Base-by-base conservation (phyloP, 2,797 vertebrate genomes). In the Sebastes paucispinis region DNA sequence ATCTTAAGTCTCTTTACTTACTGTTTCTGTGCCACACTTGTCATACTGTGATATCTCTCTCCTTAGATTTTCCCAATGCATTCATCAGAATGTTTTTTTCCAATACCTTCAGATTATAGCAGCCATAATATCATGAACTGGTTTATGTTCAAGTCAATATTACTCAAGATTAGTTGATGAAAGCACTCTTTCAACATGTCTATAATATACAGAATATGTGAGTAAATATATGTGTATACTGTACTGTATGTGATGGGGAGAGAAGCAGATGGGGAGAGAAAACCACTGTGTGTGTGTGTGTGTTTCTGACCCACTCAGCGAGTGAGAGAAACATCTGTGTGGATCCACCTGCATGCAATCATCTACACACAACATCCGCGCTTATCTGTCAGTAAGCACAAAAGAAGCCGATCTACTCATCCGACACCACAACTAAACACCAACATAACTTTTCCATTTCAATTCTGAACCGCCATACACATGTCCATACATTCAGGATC, bases 281-380 rank as follows among this genome's bases (percentile, higher is more conserved):
- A 75, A 36, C 29, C 12, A 5, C 18, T 43, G 2, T 36, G 47
- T 27, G 29, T 47, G 47, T 27, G 29, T 47, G 66, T 60, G 50
- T 24, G 39, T 27, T 29, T 66, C 79, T 59, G 55, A 67, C 9
- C 59, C 59, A 79, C 69, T 80, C 64, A 74, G 69, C 80, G 14
- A 4, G 74, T 50, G 27, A 64, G 60, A 81, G 54, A 62, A 79
- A 87, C 83, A 88, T 88, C 79, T 86, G 82, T 54, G 55, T 66
- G 58, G 29, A 87, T 83, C 85, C 90, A 90, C 89, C 89, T 90
- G 88, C 88, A 88, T 76, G 82, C 32, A 91, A 86, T 93, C 88
- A 88, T 87, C 83, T 22, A 12, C 32, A 47, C 65, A 36, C 77
- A 88, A 71, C 81, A 89, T 87, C 83, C 20, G 36, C 11, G 32